Percentiles rank a stretch among this genome's conserved stretches.
Evolutionary conservation across 1,140 invertebrate species (phyloP).

Genomic region (Diorhabda carinulata): DNA sequence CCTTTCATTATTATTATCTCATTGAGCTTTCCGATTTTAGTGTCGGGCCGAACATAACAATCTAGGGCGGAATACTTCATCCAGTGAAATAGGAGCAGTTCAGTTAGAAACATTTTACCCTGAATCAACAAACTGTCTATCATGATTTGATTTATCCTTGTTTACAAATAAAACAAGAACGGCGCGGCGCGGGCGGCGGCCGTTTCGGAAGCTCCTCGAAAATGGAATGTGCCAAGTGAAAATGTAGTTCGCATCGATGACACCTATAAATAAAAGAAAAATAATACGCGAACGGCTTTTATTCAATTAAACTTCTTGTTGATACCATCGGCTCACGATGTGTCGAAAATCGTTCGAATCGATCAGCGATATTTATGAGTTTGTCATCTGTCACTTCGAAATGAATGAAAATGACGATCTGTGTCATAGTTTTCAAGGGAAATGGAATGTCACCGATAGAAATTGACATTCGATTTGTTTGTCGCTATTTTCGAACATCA

Average conservation of each 20-base stretch:
- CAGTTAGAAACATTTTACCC: conserved; percentile 12
- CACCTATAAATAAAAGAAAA: conserved; percentile 13
- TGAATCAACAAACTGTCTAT: conserved; percentile 23
- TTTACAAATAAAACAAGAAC: conserved; percentile 17
- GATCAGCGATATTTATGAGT: too few relatives aligned
- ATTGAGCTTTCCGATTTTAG: not conserved
- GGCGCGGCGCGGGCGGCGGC: not conserved
- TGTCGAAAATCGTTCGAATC: not conserved
- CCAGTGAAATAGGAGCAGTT: not conserved
- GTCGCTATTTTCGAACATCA: too few relatives aligned
- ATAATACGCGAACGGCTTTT: conserved; percentile 6
- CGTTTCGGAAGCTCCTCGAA: conserved; percentile 12
- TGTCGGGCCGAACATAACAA: not conserved
- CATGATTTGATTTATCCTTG: conserved; percentile 22
- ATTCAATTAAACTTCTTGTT: not conserved
- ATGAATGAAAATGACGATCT: too few relatives aligned
- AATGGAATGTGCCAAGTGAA: conserved; percentile 21
- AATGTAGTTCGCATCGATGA: conserved; percentile 15
- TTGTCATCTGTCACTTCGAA: too few relatives aligned
- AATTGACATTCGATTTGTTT: too few relatives aligned
- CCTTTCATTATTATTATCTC: not conserved
- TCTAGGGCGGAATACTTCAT: conserved; percentile 6
- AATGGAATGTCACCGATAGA: too few relatives aligned
- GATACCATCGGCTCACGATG: not conserved
- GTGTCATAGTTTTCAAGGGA: too few relatives aligned